A percentile compares a stretch with the other conserved stretches of the same genome.
phyloP scores from a whole-genome alignment of 2,888 invertebrate species.

The Drosophila limbata region DNA sequence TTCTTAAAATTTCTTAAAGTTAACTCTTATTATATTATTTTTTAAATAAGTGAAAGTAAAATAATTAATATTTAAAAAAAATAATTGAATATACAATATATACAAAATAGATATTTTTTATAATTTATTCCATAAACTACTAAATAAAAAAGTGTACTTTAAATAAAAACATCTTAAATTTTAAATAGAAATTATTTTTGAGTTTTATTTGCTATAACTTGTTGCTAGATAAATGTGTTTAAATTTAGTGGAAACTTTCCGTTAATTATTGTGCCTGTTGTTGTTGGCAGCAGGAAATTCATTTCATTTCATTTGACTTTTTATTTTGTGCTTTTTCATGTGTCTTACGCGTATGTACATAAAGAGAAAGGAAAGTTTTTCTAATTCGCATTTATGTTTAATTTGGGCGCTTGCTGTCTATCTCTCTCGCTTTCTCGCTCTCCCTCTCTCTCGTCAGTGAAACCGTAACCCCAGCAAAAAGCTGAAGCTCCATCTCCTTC shows the following conservation, averaged over 20 bases:
- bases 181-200: not conserved
- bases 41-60: no score
- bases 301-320: conserved; percentile 8
- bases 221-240: not conserved
- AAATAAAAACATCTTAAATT: no score
- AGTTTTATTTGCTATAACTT: no score
- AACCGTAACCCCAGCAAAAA: conserved; percentile 31
- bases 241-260: no score
- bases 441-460: conserved; percentile 12
- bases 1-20: no score
- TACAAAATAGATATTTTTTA: no score
- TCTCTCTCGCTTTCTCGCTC: conserved; percentile 21
- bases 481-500: conserved; percentile 9
- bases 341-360: not conserved
- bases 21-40: no score
- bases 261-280: not conserved
- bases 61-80: no score
- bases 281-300: not conserved
- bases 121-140: no score
- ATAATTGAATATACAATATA: no score
- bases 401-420: conserved; percentile 53
- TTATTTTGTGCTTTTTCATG: not conserved
- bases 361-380: conserved; percentile 61
- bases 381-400: conserved; percentile 81
- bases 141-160: no score